Conservation (phyloP, 2,113 vertebrate genomes). For the Heliornis fulica region DNA sequence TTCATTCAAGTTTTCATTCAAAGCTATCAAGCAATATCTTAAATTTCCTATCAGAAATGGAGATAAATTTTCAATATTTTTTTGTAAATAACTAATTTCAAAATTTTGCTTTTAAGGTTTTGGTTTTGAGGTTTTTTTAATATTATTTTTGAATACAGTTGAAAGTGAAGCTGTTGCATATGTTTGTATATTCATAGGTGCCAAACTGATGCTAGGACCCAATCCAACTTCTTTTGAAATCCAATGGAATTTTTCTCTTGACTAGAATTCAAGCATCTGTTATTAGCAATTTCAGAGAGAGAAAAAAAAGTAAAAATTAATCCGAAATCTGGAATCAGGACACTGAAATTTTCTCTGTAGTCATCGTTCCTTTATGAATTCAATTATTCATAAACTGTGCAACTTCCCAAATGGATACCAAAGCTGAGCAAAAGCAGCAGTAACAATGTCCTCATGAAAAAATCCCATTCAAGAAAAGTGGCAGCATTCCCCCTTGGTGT, state of each 20-base stretch:
- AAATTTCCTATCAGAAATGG: neutral
- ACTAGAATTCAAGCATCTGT: slow-evolving; percentile 57
- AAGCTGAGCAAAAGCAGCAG: neutral
- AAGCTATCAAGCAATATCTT: neutral
- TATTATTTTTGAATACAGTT: neutral
- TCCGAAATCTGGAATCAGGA: neutral
- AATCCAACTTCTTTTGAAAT: slow-evolving; percentile 56
- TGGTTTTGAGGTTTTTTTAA: neutral
- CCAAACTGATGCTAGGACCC: slow-evolving; percentile 58
- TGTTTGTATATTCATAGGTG: slow-evolving; percentile 50
- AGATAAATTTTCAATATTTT: neutral
- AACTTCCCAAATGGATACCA: neutral
- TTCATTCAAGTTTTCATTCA: neutral
- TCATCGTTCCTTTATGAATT: neutral
- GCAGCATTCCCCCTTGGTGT: fast-evolving
- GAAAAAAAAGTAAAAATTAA: neutral
- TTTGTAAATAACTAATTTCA: neutral
- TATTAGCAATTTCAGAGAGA: slow-evolving; percentile 33
- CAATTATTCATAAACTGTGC: neutral
- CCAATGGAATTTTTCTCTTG: slow-evolving; percentile 59
- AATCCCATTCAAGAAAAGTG: neutral
- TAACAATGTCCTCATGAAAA: neutral
- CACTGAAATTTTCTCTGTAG: neutral
- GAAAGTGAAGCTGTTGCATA: slow-evolving; percentile 16
- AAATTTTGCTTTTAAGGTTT: neutral